phyloP scores from a whole-genome alignment of 1,140 invertebrate genomes.

The Heterodera schachtii region DNA sequence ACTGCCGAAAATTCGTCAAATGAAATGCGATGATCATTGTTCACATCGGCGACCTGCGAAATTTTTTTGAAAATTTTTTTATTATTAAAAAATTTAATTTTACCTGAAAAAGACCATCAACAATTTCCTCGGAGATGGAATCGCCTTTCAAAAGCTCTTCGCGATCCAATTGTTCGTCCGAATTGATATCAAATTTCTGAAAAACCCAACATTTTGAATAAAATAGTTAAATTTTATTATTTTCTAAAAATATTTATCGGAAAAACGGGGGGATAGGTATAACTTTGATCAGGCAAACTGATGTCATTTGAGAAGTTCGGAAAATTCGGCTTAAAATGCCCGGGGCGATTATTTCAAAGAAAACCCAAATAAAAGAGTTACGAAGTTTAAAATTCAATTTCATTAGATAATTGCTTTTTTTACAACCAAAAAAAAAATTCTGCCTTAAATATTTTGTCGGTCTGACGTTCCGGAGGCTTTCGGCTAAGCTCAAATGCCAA shows the following conservation, averaged over 20 bases:
- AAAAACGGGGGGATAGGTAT: no score
- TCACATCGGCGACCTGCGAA: slow-evolving; percentile 30
- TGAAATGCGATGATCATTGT: slow-evolving; percentile 22
- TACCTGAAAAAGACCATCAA: slow-evolving; percentile 18
- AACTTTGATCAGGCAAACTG: no score
- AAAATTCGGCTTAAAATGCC: no score
- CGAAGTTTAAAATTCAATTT: no score
- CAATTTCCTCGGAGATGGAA: slow-evolving; percentile 5
- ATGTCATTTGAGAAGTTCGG: no score
- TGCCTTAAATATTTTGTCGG: slow-evolving; percentile 38
- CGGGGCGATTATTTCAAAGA: no score
- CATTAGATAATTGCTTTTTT: no score
- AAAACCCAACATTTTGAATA: neutral
- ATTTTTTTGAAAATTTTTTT: slow-evolving; percentile 21
- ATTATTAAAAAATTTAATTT: neutral
- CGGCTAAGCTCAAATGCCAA: slow-evolving; percentile 36
- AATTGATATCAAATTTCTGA: slow-evolving; percentile 37
- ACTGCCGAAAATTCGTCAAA: slow-evolving; percentile 15
- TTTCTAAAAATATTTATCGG: no score
- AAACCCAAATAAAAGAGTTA: no score
- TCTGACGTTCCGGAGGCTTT: slow-evolving; percentile 21
- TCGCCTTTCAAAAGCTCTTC: slow-evolving; percentile 24
- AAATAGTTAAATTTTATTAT: no score
- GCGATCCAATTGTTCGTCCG: slow-evolving; percentile 20
- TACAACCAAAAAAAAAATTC: neutral